Conservation (phyloP, 2,797 vertebrate genomes). For the Typhlichthys eigenmanni region DNA sequence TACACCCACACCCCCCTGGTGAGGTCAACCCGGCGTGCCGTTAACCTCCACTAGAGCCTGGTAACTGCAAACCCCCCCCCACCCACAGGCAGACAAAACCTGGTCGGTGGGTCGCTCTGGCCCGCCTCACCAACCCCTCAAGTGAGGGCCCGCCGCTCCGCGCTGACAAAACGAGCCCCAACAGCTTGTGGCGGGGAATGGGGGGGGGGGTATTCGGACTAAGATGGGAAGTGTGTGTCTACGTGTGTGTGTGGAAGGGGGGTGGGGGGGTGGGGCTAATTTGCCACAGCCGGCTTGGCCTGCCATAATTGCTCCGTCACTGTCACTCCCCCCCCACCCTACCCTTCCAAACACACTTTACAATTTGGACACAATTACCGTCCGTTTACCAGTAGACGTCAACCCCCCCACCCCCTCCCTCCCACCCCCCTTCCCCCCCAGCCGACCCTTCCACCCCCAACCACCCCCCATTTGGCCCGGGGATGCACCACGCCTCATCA, state of each 20-base stretch:
- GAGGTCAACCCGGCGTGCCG: too few species aligned
- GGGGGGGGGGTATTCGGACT: too few species aligned
- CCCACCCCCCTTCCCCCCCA: slow-evolving; percentile 66
- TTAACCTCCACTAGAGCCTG: too few species aligned
- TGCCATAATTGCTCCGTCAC: slow-evolving; percentile 99
- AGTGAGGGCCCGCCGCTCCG: too few species aligned
- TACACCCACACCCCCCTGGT: too few species aligned
- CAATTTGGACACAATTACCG: slow-evolving; percentile 99
- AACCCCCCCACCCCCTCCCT: slow-evolving; percentile 85
- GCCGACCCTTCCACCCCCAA: slow-evolving; percentile 69
- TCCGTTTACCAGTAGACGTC: slow-evolving; percentile 95
- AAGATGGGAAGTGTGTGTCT: slow-evolving; percentile 11
- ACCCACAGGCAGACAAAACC: too few species aligned
- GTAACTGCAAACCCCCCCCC: too few species aligned
- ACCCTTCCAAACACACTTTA: slow-evolving; percentile 84
- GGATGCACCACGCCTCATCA: slow-evolving; percentile 96
- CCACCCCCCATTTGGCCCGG: slow-evolving; percentile 58
- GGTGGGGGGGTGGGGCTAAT: slow-evolving; percentile 84
- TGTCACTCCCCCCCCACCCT: slow-evolving; percentile 88
- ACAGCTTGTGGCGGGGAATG: too few species aligned
- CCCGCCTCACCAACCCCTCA: too few species aligned
- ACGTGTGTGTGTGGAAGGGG: slow-evolving; percentile 45
- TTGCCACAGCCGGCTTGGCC: slow-evolving; percentile 99
- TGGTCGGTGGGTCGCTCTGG: too few species aligned
- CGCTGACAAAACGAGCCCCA: too few species aligned